Percentiles rank a stretch among this genome's conserved stretches.
Conservation (phyloP, 2,888 invertebrate genomes). For the Tuta absoluta region DNA sequence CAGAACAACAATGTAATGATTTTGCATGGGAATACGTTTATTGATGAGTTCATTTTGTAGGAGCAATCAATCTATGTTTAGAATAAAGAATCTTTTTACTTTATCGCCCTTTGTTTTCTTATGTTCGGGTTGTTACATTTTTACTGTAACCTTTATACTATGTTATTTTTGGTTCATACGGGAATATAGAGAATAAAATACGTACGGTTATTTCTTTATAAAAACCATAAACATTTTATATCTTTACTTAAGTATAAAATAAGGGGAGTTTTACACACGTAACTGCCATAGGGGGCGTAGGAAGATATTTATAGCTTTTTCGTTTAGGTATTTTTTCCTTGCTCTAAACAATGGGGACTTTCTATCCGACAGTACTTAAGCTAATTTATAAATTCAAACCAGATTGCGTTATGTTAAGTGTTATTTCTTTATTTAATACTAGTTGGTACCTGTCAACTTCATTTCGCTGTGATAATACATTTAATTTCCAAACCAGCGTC, state of each 20-base stretch:
- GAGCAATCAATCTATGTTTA: constrained; percentile 3
- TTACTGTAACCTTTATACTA: not conserved
- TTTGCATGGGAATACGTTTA: constrained; percentile 26
- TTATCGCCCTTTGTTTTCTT: not conserved
- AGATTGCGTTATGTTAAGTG: too few relatives aligned
- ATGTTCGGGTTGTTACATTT: not conserved
- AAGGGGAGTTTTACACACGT: constrained; percentile 43
- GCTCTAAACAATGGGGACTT: not conserved
- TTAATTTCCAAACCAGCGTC: too few relatives aligned
- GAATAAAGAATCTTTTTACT: not conserved
- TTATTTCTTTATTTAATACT: too few relatives aligned
- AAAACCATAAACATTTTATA: constrained; percentile 54
- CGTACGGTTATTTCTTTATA: constrained; percentile 48
- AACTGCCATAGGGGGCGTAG: constrained; percentile 40
- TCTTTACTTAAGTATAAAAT: constrained; percentile 39
- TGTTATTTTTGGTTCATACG: constrained; percentile 35
- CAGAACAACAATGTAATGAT: constrained; percentile 29
- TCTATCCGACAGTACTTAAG: too few relatives aligned
- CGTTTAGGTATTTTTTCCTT: constrained; percentile 10
- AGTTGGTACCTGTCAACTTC: too few relatives aligned
- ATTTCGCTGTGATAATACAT: too few relatives aligned
- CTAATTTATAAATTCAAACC: too few relatives aligned
- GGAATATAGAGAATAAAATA: constrained; percentile 47
- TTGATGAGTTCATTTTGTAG: constrained; percentile 1
- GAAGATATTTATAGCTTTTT: constrained; percentile 29